These are phyloP conservation scores for Aphelenchoides fujianensis DNA, from an alignment of 1,140 invertebrate species.

Conservation along the genomic window DNA sequence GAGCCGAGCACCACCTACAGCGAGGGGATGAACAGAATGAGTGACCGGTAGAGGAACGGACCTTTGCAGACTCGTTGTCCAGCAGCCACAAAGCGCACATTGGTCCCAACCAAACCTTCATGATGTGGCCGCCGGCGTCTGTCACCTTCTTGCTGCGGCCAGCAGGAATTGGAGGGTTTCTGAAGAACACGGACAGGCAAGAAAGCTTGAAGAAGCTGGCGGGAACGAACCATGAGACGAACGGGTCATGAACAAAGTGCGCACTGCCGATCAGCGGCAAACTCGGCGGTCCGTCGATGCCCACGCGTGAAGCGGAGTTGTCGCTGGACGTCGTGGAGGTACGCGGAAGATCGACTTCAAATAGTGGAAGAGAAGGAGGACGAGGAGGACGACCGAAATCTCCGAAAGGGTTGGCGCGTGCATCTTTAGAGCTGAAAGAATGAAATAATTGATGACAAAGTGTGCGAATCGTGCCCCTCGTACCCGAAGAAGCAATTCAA, in stretches of 20 bases:
- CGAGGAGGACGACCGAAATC: background rate
- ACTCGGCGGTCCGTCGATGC: background rate
- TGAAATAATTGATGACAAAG: too few relatives aligned
- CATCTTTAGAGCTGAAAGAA: too few relatives aligned
- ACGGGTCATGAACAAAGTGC: too few relatives aligned
- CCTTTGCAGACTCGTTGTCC: too few relatives aligned
- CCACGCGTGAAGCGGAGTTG: background rate
- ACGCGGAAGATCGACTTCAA: background rate
- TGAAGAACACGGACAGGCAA: background rate
- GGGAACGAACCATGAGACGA: background rate
- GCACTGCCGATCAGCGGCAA: constrained; percentile 1
- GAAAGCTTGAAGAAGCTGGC: background rate
- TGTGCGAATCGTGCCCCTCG: too few relatives aligned
- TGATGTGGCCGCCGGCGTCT: background rate
- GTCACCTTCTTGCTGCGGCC: background rate
- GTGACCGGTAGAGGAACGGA: too few relatives aligned
- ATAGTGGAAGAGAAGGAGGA: background rate
- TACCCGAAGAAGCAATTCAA: too few relatives aligned
- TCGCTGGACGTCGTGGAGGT: background rate
- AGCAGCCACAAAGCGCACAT: too few relatives aligned
- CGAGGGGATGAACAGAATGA: background rate
- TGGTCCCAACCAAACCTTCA: constrained; percentile 1
- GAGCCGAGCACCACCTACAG: too few relatives aligned
- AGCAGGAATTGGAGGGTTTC: background rate
- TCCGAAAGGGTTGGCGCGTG: background rate